Percentiles rank a stretch among this genome's conserved stretches.
These are phyloP conservation scores for Onchidella celtica DNA, from an alignment of 2,888 invertebrate genomes.

Conservation along the genomic window DNA sequence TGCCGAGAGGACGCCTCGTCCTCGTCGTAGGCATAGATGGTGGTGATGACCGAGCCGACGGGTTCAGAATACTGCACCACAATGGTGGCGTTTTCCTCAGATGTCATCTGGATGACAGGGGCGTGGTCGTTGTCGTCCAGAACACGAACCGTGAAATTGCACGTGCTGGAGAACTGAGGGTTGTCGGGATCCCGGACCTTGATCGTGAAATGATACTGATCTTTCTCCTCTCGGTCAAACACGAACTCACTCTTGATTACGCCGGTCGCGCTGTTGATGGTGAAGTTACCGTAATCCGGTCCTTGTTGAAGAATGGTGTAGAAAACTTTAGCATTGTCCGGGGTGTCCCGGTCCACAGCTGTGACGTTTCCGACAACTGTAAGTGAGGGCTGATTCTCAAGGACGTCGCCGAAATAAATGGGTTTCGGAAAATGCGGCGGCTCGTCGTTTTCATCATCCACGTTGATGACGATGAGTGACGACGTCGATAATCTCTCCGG, in stretches of 20 bases:
- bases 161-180: constrained; percentile 87
- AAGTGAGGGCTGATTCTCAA: constrained; percentile 93
- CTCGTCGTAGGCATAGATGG: constrained; percentile 92
- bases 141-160: constrained; percentile 95
- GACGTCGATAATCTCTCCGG: constrained; percentile 89
- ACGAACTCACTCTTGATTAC: constrained; percentile 92
- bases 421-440: constrained; percentile 88
- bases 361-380: constrained; percentile 93
- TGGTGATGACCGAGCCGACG: constrained; percentile 75
- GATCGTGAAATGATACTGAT: constrained; percentile 91
- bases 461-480: constrained; percentile 86
- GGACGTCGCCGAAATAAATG: constrained; percentile 92
- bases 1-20: constrained; percentile 89
- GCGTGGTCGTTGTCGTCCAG: constrained; percentile 98
- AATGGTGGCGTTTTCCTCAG: constrained; percentile 68
- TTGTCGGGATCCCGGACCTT: constrained; percentile 88
- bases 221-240: constrained; percentile 90
- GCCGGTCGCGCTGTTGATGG: constrained; percentile 86
- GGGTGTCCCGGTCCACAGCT: constrained; percentile 94
- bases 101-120: constrained; percentile 82
- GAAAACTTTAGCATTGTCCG: constrained; percentile 88
- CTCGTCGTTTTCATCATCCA: constrained; percentile 97
- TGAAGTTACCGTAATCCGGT: constrained; percentile 75
- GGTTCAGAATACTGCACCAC: constrained; percentile 64
- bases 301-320: constrained; percentile 46